Base-by-base conservation (phyloP, 2,113 vertebrate species). In the Lipophrys pholis region DNA sequence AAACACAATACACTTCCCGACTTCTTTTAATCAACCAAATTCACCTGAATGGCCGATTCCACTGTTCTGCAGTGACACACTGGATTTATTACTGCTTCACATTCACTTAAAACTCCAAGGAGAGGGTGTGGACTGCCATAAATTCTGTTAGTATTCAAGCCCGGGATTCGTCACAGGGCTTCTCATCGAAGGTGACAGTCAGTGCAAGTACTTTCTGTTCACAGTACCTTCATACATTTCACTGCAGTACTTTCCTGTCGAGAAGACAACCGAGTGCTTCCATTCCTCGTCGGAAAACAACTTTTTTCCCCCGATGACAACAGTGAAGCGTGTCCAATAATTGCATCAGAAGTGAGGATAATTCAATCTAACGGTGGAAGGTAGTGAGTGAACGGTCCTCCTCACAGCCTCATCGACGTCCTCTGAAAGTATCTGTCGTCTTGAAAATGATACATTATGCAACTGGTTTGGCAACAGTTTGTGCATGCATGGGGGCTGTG, bases 371-470 rank as follows among this genome's bases (percentile, higher is more conserved):
- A 15, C 7, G 0, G 17, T 16, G 43, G 15, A 52, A 50, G 17
- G 7, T 8, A 6, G 17, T 54, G 43, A 73, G 35, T 38, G 35
- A 68, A 71, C 51, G 66, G 59, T 83, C 58, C 64, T 71, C 58
- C 48, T 58, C 45, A 21, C 41, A 63, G 64, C 73, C 72, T 40
- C 45, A 76, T 77, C 70, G 73, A 49, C 30, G 59, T 64, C 73
- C 57, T 71, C 40, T 43, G 8, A 15, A 51, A 68, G 46, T 15
- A 56, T 78, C 50, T 63, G 59, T 45, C 43, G 61, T 72, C 42
- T 79, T 35, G 59, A 56, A 76, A 84, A 64, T 66, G 56, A 82
- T 81, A 61, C 80, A 81, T 87, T 87, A 87, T 78, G 85, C 69
- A 89, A 86, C 52, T 68, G 66, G 56, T 64, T 73, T 71, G 77